Conservation (phyloP, 2,113 vertebrate genomes). For the Chloebia gouldiae region DNA sequence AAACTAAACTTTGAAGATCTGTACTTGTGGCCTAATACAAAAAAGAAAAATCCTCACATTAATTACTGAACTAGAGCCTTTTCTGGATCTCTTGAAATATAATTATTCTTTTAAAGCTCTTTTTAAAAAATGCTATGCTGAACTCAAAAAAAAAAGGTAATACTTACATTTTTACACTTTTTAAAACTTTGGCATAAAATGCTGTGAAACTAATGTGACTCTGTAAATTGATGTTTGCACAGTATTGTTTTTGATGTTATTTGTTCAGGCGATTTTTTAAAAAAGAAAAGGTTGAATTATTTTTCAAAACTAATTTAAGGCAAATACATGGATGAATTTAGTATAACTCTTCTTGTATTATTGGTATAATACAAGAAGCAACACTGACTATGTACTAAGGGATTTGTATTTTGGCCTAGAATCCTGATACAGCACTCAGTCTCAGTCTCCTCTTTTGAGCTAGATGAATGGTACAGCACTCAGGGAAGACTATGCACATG, state of each 20-base stretch:
- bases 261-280: background rate
- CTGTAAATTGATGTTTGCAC: background rate
- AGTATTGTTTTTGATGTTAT: background rate
- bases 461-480: background rate
- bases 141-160: background rate
- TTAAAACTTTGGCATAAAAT: background rate
- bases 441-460: background rate
- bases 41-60: background rate
- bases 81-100: background rate
- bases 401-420: background rate
- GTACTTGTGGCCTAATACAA: background rate
- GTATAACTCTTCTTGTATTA: background rate
- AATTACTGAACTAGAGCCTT: background rate
- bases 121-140: background rate
- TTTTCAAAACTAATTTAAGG: background rate
- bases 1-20: background rate
- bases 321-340: background rate
- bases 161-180: background rate
- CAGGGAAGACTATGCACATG: background rate
- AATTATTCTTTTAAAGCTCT: background rate
- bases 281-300: background rate
- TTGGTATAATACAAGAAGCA: background rate
- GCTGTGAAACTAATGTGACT: background rate
- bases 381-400: background rate
- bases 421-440: background rate